Evolutionary conservation across 2,113 vertebrate species (phyloP).

Genomic region (Semnornis frantzii): DNA sequence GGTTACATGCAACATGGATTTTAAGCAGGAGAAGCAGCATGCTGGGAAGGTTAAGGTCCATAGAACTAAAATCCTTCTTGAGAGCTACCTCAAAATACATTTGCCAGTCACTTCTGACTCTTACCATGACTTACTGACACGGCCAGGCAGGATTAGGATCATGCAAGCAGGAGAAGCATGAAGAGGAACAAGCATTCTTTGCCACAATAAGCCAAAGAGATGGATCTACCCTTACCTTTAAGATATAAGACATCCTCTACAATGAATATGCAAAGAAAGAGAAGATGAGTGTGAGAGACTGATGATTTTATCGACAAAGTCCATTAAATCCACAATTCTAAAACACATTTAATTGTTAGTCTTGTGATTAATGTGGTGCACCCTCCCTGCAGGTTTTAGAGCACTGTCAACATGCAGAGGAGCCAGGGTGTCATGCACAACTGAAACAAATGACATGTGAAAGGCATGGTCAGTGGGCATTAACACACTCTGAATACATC

Average conservation of each 20-base stretch:
- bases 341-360: slow-evolving; percentile 77
- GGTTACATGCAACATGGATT: slow-evolving; percentile 9
- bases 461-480: slow-evolving; percentile 52
- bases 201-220: slow-evolving; percentile 69
- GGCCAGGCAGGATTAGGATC: slow-evolving; percentile 54
- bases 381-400: slow-evolving; percentile 65
- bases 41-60: background rate
- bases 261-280: slow-evolving; percentile 91
- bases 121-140: background rate
- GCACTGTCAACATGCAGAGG: slow-evolving; percentile 73
- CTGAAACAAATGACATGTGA: slow-evolving; percentile 54
- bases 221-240: slow-evolving; percentile 96
- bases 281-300: slow-evolving; percentile 87
- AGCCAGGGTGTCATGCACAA: slow-evolving; percentile 64
- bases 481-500: slow-evolving; percentile 42
- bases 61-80: background rate
- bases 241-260: slow-evolving; percentile 99
- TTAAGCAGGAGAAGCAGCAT: background rate
- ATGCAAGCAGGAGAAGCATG: slow-evolving; percentile 58
- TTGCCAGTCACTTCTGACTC: slow-evolving; percentile 39
- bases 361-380: slow-evolving; percentile 56
- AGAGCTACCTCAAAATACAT: slow-evolving; percentile 26
- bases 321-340: slow-evolving; percentile 75
- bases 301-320: slow-evolving; percentile 75
- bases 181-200: slow-evolving; percentile 69